Conservation (phyloP, 2,888 invertebrate species). For the Pollenia labialis region DNA sequence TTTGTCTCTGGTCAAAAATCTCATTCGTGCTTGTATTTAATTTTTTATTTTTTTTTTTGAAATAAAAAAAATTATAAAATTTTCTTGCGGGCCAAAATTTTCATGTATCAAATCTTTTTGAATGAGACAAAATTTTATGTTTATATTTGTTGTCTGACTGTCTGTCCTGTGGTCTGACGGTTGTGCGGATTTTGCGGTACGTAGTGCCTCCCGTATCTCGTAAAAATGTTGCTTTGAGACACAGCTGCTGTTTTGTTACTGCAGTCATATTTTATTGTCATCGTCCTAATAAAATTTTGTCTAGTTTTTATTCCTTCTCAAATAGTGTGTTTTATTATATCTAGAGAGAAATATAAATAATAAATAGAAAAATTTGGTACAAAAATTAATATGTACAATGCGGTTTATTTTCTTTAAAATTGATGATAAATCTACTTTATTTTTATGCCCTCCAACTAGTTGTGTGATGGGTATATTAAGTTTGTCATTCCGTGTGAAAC, state of each 20-base stretch:
- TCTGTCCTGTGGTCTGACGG: background rate
- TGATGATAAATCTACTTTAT: too few relatives aligned
- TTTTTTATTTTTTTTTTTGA: background rate
- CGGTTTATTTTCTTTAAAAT: too few relatives aligned
- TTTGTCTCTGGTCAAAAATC: slow-evolving; percentile 15
- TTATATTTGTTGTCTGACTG: background rate
- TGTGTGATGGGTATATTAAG: too few relatives aligned
- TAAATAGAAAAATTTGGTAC: background rate
- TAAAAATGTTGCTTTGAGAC: slow-evolving; percentile 15
- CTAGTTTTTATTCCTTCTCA: background rate
- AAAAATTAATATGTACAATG: too few relatives aligned
- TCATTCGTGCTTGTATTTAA: background rate
- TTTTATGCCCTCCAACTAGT: too few relatives aligned
- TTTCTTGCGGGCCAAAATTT: slow-evolving; percentile 1
- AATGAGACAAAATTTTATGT: background rate
- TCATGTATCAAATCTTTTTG: slow-evolving; percentile 8
- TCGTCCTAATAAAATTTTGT: slow-evolving; percentile 47
- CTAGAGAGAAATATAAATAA: background rate
- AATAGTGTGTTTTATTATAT: background rate
- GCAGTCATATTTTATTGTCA: slow-evolving; percentile 61
- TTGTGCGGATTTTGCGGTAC: background rate
- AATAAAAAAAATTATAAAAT: background rate
- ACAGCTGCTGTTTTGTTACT: slow-evolving; percentile 51
- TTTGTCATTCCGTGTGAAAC: too few relatives aligned
- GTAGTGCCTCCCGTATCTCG: background rate